Base-by-base conservation (phyloP, 1,140 invertebrate genomes). In the Sipha flava region DNA sequence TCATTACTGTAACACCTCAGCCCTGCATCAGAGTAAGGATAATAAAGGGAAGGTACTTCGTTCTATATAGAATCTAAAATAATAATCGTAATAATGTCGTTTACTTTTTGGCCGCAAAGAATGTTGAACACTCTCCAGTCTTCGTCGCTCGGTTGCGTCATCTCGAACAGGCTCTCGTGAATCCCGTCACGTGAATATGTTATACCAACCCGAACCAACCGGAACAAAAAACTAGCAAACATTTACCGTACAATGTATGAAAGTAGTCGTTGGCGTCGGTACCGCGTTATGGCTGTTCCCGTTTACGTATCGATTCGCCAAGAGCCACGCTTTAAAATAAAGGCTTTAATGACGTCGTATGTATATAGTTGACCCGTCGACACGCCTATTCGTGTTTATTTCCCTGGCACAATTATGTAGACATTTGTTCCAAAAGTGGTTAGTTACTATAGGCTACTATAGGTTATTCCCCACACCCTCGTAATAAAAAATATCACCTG, bases 111-210 rank as follows among this genome's bases (percentile, higher is more conserved):
- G 23, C 73, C 73, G 21, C 73, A 77, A 2, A 77, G 52, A 5
- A 77, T 77, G 73, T 77, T 52, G 49, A 77, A 77, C 34, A 57
- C 49, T 18, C 31, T 21, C 73, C 73, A 77, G 73, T 77, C 73
- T 43, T 77, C 73, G 34, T 77, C 73, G 16, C 1, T 77, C 14
- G 73, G 40, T 5, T 5, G 23, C 40, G 64, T 43, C 64, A 66
- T 70, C 5, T 7, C 40, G 40, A 7, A 14, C 37, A 21, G 34
- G 10, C 37, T 6, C 43, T 34, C 18, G 40, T 16, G n/a, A 5
- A 43, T 31, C 2, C 16, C 10, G 45, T 70, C 37, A 23, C 37
- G n/a, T 40, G 23, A 21, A 59, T 31, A n/a, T 59, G 4, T 16
- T 59, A 16, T 59, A 43, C n/a, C 12, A 9, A 21, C 14, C 9